phyloP scores from a whole-genome alignment of 2,888 invertebrate species.

The Ypsolopha scabrella region DNA sequence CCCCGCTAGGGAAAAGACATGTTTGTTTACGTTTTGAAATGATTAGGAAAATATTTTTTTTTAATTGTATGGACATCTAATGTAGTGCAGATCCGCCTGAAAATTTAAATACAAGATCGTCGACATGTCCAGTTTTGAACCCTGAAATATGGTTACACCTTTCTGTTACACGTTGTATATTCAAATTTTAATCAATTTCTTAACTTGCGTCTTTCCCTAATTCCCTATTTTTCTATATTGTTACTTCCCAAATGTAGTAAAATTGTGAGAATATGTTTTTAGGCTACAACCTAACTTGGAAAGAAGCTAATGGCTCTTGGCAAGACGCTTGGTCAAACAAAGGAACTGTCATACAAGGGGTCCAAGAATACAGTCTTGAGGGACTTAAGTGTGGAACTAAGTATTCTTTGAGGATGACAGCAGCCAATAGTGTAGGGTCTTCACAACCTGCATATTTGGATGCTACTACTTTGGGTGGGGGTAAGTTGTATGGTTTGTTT shows the following conservation, averaged over 20 bases:
- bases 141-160: too few species aligned
- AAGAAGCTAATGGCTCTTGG: constrained; percentile 55
- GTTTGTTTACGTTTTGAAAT: too few species aligned
- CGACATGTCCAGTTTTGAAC: too few species aligned
- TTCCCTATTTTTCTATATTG: too few species aligned
- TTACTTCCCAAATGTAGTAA: neutral
- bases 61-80: too few species aligned
- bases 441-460: constrained; percentile 76
- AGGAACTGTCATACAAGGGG: constrained; percentile 68
- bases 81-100: too few species aligned
- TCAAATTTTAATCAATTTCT: neutral
- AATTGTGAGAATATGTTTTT: constrained; percentile 10
- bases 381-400: constrained; percentile 86
- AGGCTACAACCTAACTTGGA: constrained; percentile 65
- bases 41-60: too few species aligned
- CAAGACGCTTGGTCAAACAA: constrained; percentile 74
- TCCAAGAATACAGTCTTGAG: constrained; percentile 72
- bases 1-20: too few species aligned
- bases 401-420: constrained; percentile 83
- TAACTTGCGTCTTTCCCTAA: neutral
- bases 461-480: constrained; percentile 71
- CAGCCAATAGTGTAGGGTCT: constrained; percentile 83
- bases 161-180: neutral
- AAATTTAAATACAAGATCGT: too few species aligned
- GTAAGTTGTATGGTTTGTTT: constrained; percentile 26